Evolutionary conservation across 2,113 vertebrate species (phyloP).

Genomic region (Gambusia holbrooki): DNA sequence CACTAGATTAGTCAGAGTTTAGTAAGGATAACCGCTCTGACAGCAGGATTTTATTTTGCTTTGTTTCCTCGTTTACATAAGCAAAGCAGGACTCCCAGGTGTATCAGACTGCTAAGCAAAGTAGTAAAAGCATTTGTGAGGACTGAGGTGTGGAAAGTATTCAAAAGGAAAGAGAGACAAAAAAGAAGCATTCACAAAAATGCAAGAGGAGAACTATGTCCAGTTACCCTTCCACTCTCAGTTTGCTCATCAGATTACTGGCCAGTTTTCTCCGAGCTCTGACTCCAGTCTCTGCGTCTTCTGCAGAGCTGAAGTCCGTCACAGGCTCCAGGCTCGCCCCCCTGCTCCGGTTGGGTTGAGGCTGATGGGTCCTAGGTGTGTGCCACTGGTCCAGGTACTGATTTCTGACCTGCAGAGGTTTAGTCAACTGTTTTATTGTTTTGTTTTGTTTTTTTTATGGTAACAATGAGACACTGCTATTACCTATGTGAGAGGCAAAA

Average conservation of each 20-base stretch:
- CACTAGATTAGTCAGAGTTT: neutral
- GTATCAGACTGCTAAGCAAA: neutral
- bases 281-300: conserved; percentile 45
- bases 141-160: neutral
- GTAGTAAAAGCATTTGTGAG: neutral
- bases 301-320: neutral
- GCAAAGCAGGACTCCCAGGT: neutral
- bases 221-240: conserved; percentile 53
- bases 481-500: neutral
- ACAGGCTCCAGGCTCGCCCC: neutral
- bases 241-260: conserved; percentile 45
- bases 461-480: neutral
- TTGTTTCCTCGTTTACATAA: neutral
- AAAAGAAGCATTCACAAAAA: no score
- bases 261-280: conserved; percentile 57
- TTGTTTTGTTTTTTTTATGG: neutral
- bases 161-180: neutral
- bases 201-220: neutral
- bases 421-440: neutral
- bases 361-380: neutral
- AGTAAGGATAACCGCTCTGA: neutral
- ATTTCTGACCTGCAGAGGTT: conserved; percentile 43
- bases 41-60: neutral
- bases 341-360: neutral
- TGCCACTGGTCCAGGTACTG: conserved; percentile 70